Percentiles rank a stretch among this genome's conserved stretches.
These are phyloP conservation scores for Rapana venosa DNA, from an alignment of 2,888 invertebrate species.

Conservation along the genomic window DNA sequence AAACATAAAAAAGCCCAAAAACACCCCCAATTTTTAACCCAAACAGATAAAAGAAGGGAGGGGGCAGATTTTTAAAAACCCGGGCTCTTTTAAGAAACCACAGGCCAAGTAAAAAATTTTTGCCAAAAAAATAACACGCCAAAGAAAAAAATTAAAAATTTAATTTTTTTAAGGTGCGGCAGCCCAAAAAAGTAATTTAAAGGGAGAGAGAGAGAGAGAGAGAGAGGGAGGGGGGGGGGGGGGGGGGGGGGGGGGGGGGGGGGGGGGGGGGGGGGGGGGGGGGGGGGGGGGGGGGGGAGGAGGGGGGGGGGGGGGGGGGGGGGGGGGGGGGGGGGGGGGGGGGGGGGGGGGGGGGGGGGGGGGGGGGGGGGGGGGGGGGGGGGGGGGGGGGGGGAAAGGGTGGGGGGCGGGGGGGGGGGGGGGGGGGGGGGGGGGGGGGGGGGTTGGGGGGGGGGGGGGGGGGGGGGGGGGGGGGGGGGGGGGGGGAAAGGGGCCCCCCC, in stretches of 20 bases:
- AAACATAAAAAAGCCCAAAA: too few species aligned
- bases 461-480: too few species aligned
- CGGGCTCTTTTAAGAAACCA: too few species aligned
- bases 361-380: background rate
- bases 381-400: slow-evolving; percentile 4
- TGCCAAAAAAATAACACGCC: too few species aligned
- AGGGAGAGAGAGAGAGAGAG: slow-evolving; percentile 35
- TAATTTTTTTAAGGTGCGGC: too few species aligned
- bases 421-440: background rate
- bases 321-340: background rate
- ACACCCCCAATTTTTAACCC: too few species aligned
- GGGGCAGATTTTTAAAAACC: too few species aligned
- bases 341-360: slow-evolving; percentile 9
- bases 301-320: slow-evolving; percentile 32
- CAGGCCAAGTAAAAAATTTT: too few species aligned
- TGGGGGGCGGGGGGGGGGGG: background rate
- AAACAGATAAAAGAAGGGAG: too few species aligned
- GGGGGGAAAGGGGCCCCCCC: too few species aligned
- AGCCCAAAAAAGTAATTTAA: too few species aligned
- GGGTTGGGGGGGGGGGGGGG: background rate
- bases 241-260: background rate
- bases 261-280: background rate
- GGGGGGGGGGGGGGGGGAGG: background rate
- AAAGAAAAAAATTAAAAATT: too few species aligned
- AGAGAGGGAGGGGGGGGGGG: background rate